Base-by-base conservation (phyloP, 2,797 vertebrate species). In the Rallus crepitans region DNA sequence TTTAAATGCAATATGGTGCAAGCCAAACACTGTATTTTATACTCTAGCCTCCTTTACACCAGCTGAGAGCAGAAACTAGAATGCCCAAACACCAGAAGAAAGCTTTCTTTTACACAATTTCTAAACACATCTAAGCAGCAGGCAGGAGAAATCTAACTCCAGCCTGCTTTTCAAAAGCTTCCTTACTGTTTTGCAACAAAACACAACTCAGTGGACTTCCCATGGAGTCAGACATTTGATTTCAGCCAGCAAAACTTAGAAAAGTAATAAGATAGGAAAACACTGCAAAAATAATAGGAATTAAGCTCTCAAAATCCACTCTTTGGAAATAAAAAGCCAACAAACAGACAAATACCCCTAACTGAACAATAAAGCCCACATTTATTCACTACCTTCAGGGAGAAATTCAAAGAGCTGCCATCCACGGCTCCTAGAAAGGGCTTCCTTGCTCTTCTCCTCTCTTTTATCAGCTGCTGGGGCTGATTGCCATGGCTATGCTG, bases 391-490 rank as follows among this genome's bases (percentile, higher is more conserved):
- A 40, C 6, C 11, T 50, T 15, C 20, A 33, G 3, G 6, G 18
- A 37, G 28, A 57, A 71, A 35, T 7, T 10, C 48, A 57, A 7
- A 56, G 2, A 52, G 2, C 3, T 7, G 0, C 14, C 30, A 73
- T 2, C 1, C 37, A 24, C 6, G 20, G 0, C 3, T 11, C 25
- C 39, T 7, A 0, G 1, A 33, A 75, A 61, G 2, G 10, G 6
- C 6, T 17, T 16, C 2, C 0, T 4, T 42, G 11, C 8, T 15
- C 42, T 68, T 39, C 7, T 0, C 45, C 61, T 72, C 35, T 19
- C 48, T 81, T 57, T 64, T 2, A 65, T 28, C 71, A 93, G 72
- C 80, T 83, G 33, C 18, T 1, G 4, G 61, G 59, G 70, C 61
- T 79, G 70, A 50, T n/a, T 72, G n/a, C 87, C 80, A 69, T 82